Base-by-base conservation (phyloP, 2,888 invertebrate species). In the Drosophila testacea region DNA sequence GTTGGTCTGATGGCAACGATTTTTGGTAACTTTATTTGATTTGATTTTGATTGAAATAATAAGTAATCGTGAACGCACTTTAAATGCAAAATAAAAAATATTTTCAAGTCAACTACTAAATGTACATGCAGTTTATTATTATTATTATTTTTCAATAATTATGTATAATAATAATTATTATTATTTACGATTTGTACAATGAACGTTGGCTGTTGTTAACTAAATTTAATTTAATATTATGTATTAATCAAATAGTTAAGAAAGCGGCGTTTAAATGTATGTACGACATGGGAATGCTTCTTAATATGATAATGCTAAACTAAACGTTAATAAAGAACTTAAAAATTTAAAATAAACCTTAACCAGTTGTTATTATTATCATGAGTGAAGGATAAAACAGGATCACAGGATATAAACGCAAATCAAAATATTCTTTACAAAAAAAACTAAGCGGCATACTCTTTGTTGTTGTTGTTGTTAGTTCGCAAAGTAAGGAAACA, bases 1-100 rank as follows among this genome's bases (percentile, higher is more conserved):
- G 66, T 68, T 80, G 65, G 27, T 70, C 79, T 67, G 73, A 78
- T 84, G 84, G 59, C 69, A 79, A 73, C 59, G 63, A 61, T 50
- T 63, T 46, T 47, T 48, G 51, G 6, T 46, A 39, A 22, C 42
- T 28, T 13, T 11, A 32, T 4, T 63, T 36, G 5, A 57, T 28
- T 63, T 39, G 52, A 55, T 55, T 57, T 44, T 51, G 41, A 51
- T 54, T 28, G 16, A 67, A 46, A 69, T 54, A 28, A 68, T 32
- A 52, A 68, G 28, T 42, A 16, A 16, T 16, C 16, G 51, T 76
- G 62, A 66, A 54, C 61, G 55, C 65, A 59, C 22, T 65, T 62
- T 46, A 54, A 64, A 72, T 65, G 69, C 68, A 65, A 79, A 72
- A 30, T 39, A 61, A 77, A 66, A 47, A 42, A 48, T 36, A 32